Percentiles rank a stretch among this genome's conserved stretches.
Evolutionary conservation across 2,888 invertebrate species (phyloP).

Genomic region (Apodemia hepburni): DNA sequence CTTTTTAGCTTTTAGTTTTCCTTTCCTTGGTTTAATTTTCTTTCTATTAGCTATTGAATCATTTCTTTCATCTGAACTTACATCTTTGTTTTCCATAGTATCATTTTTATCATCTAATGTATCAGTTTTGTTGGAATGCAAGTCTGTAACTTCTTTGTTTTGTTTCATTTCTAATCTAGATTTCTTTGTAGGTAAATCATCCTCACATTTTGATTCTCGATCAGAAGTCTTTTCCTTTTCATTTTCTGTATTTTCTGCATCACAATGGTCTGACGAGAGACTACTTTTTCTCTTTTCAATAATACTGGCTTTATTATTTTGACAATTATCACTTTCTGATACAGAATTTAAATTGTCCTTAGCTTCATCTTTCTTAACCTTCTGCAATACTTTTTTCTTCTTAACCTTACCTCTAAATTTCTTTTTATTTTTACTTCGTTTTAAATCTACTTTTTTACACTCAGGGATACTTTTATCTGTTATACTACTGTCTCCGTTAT

Average conservation of each 20-base stretch:
- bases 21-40: constrained; percentile 66
- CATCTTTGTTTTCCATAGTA: constrained; percentile 43
- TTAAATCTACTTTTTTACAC: constrained; percentile 43
- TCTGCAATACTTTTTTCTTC: constrained; percentile 52
- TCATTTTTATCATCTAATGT: constrained; percentile 44
- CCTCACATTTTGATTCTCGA: constrained; percentile 50
- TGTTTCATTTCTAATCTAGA: constrained; percentile 59
- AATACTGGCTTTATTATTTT: constrained; percentile 65
- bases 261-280: constrained; percentile 67
- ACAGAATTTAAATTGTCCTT: constrained; percentile 51
- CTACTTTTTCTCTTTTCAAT: constrained; percentile 69
- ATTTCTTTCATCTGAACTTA: constrained; percentile 35
- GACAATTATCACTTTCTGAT: constrained; percentile 54
- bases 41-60: constrained; percentile 53
- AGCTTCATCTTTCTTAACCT: constrained; percentile 47
- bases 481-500: constrained; percentile 48
- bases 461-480: constrained; percentile 57
- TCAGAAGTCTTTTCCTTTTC: constrained; percentile 55
- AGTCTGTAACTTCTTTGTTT: constrained; percentile 47
- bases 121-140: constrained; percentile 52
- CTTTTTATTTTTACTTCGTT: constrained; percentile 47
- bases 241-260: constrained; percentile 44
- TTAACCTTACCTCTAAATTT: constrained; percentile 60
- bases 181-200: constrained; percentile 64
- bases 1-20: constrained; percentile 65